Evolutionary conservation across 2,113 vertebrate species (phyloP), one percentile per base, ranked within the genome.

Genomic region (Platichthys stellatus): DNA sequence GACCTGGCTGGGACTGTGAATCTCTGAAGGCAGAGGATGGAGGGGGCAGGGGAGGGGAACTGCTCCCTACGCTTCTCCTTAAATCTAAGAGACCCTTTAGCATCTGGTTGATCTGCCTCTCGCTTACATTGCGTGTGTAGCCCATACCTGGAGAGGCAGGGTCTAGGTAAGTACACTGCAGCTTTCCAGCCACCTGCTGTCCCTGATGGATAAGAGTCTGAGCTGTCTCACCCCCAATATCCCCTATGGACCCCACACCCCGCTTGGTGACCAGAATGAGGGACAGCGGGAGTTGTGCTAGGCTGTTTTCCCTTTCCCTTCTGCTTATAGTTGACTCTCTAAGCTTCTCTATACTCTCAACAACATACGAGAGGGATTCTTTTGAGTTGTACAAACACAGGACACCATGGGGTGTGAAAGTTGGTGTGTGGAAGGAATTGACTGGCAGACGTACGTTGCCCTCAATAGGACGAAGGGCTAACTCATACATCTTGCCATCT

Each of bases 361-460:
- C 94, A 49, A 99, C 96, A 15, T 99, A 99, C 8, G 96, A 96
- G 4, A 99, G 83, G 0, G 98, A 99, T 66, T 99, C 97, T 90
- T 98, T 99, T 12, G 98, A 98, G 90, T 99, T 99, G 88, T 99
- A 99, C 69, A 99, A 96, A 93, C 97, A 99, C 63, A 99, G 95
- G 69, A 97, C 98, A 21, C 98, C 98, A 0, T 99, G 97, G 0
- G 98, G 97, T 15, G 97, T 95, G 74, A 99, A 99, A 1, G 97
- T 98, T 2, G 98, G 95, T 0, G 97, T 99, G 69, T 98, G 97
- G 89, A 99, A 99, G 45, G 97, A 95, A 90, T 99, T 99, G 58
- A 99, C 98, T 1, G 97, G 98, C 68, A 98, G 94, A 54, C 97
- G 94, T 0, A 99, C 97, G 1, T 99, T 99, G 54, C 98, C 98